Evolutionary conservation across 2,888 invertebrate species (phyloP).

Genomic region (Caenorhabditis macrosperma): DNA sequence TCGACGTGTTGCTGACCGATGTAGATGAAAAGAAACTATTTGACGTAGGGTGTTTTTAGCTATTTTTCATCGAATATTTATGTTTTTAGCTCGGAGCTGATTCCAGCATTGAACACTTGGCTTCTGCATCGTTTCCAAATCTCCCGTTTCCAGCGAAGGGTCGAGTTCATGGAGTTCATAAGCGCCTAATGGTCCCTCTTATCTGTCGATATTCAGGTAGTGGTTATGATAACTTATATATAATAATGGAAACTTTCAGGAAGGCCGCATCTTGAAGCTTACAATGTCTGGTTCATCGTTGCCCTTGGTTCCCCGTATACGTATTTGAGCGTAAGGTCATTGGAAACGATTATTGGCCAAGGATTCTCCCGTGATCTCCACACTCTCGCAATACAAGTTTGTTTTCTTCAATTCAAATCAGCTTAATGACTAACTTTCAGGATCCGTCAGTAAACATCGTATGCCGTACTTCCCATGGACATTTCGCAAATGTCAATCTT

Average conservation of each 20-base stretch:
- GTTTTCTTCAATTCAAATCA: constrained; percentile 8
- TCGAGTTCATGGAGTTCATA: constrained; percentile 12
- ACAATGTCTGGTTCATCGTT: constrained; percentile 43
- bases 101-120: constrained; percentile 3
- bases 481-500: constrained; percentile 3
- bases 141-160: constrained; percentile 17
- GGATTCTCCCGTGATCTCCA: constrained; percentile 8
- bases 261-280: constrained; percentile 9
- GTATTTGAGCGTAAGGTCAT: constrained; percentile 37
- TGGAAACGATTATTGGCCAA: constrained; percentile 35
- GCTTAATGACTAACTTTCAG: constrained; percentile 14
- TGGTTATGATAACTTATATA: constrained; percentile 19
- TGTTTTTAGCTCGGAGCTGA: constrained; percentile 20
- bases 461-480: background rate
- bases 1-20: constrained; percentile 9
- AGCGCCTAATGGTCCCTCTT: constrained; percentile 14
- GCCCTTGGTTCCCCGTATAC: constrained; percentile 36
- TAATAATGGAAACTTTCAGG: constrained; percentile 50
- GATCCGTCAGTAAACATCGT: constrained; percentile 1
- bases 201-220: constrained; percentile 14
- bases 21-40: constrained; percentile 8
- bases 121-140: constrained; percentile 14
- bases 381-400: constrained; percentile 9
- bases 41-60: constrained; percentile 21
- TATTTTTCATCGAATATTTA: constrained; percentile 19